Evolutionary conservation across 1,140 invertebrate genomes (phyloP).

Genomic region (Drosophila fuyamai): DNA sequence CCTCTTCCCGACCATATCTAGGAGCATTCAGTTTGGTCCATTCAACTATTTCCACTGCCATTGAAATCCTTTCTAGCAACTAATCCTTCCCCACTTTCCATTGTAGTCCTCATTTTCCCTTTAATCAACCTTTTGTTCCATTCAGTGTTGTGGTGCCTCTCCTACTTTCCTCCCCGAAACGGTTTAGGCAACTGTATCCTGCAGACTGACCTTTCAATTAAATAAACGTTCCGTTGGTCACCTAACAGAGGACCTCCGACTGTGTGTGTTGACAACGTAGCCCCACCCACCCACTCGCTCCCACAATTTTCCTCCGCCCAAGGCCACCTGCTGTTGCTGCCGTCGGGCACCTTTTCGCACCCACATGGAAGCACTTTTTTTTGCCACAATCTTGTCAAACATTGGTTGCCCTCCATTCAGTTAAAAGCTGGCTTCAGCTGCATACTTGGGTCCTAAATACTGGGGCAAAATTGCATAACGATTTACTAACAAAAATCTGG

Average conservation of each 20-base stretch:
- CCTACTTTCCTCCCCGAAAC: constrained; percentile 4
- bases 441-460: neutral
- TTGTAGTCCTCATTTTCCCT: constrained; percentile 5
- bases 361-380: constrained; percentile 9
- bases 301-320: constrained; percentile 8
- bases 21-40: neutral
- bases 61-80: constrained; percentile 16
- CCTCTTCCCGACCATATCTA: neutral
- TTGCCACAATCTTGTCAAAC: constrained; percentile 26
- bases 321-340: constrained; percentile 31
- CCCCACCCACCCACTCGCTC: neutral
- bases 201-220: constrained; percentile 40
- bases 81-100: neutral
- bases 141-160: constrained; percentile 6
- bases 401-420: constrained; percentile 12
- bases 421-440: neutral
- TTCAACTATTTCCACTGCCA: constrained; percentile 5
- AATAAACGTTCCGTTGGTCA: constrained; percentile 44
- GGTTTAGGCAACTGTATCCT: constrained; percentile 30
- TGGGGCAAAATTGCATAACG: neutral
- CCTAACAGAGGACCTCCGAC: constrained; percentile 22
- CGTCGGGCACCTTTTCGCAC: constrained; percentile 39
- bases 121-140: constrained; percentile 42
- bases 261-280: constrained; percentile 13
- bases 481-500: neutral